phyloP scores from a whole-genome alignment of 2,797 vertebrate genomes.

The Eulemur mongoz region DNA sequence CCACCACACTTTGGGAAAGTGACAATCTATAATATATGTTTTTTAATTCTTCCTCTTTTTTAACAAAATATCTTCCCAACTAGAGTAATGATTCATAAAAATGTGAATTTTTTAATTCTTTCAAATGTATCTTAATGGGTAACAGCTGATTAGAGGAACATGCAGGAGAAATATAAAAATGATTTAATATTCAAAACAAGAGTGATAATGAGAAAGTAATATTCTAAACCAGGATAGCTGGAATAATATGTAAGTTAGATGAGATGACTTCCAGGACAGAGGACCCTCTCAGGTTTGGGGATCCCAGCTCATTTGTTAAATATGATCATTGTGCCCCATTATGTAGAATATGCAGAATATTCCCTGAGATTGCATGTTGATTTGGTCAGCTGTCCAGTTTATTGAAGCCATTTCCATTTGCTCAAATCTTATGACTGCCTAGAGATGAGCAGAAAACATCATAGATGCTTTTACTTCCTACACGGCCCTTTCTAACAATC shows the following conservation, averaged over 20 bases:
- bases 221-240: background rate
- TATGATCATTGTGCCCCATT: fast-evolving
- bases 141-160: constrained; percentile 28
- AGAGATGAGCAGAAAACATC: background rate
- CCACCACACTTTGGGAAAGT: constrained; percentile 42
- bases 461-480: background rate
- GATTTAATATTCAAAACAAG: constrained; percentile 40
- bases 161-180: background rate
- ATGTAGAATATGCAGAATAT: background rate
- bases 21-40: constrained; percentile 25
- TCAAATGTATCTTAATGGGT: background rate
- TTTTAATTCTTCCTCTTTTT: background rate
- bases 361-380: fast-evolving
- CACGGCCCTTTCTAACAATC: background rate
- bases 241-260: background rate
- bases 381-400: background rate
- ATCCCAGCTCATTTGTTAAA: background rate
- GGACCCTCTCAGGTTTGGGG: background rate
- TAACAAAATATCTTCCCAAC: constrained; percentile 37
- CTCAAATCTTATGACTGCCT: background rate
- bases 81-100: constrained; percentile 18
- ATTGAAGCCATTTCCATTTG: background rate
- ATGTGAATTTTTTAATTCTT: background rate
- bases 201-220: background rate
- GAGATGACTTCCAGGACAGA: background rate